A percentile compares a stretch with the other conserved stretches of the same genome.
Evolutionary conservation across 1,140 invertebrate genomes (phyloP).

Genomic region (Mizuhopecten yessoensis): DNA sequence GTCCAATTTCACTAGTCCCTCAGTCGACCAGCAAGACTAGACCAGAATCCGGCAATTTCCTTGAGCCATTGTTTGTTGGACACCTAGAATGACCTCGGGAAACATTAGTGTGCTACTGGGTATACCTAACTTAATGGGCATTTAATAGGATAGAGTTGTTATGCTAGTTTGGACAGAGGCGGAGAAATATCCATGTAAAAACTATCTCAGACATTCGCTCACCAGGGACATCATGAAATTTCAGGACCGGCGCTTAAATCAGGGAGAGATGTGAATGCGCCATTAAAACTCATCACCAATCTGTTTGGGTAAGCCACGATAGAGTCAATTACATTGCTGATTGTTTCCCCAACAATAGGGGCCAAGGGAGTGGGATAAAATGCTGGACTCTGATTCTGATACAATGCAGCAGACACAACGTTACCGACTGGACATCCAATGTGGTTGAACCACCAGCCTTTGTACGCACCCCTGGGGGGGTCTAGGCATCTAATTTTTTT

Average conservation of each 20-base stretch:
- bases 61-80: constrained; percentile 19
- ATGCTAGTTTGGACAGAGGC: neutral
- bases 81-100: constrained; percentile 14
- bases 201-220: neutral
- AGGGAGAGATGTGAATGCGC: neutral
- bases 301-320: constrained; percentile 1
- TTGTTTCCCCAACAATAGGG: constrained; percentile 1
- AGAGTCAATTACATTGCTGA: neutral
- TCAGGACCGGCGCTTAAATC: constrained; percentile 1
- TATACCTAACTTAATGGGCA: constrained; percentile 26
- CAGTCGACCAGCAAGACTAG: neutral
- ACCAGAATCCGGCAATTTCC: constrained; percentile 5
- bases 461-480: neutral
- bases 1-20: constrained; percentile 28
- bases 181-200: constrained; percentile 15
- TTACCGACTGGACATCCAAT: neutral
- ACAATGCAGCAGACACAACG: no score
- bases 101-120: neutral
- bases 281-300: constrained; percentile 35
- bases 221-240: constrained; percentile 14
- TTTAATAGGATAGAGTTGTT: constrained; percentile 35
- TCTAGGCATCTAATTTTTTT: neutral
- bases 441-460: neutral
- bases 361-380: neutral
- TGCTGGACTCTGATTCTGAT: neutral